Conservation (phyloP, 2,888 invertebrate genomes). For the Heliconius aoede region DNA sequence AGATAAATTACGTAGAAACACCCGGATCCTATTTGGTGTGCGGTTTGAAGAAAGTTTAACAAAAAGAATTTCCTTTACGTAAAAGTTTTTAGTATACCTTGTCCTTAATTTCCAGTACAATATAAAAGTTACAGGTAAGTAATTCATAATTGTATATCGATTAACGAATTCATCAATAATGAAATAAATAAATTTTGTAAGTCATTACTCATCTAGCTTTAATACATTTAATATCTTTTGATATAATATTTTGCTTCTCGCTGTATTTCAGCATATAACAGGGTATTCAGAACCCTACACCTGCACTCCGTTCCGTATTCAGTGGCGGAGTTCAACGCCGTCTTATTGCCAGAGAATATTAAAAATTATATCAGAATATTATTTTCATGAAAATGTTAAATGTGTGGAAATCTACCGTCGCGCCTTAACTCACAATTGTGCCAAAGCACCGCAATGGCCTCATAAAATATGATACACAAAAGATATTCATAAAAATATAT, state of each 20-base stretch:
- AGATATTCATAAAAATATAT: not conserved
- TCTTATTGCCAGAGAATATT: no score
- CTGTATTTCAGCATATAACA: no score
- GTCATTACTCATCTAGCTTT: not conserved
- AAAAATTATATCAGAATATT: no score
- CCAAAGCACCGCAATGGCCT: no score
- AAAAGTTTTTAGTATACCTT: slow-evolving; percentile 17
- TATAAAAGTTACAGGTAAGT: not conserved
- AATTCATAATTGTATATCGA: not conserved
- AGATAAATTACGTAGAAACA: slow-evolving; percentile 43
- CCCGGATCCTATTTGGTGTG: slow-evolving; percentile 41
- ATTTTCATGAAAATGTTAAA: no score
- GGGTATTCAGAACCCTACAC: no score
- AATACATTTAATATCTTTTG: no score
- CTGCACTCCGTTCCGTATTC: no score
- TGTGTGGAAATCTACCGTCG: no score
- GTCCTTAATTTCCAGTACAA: not conserved
- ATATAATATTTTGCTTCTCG: no score
- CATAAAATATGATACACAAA: not conserved
- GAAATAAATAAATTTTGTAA: not conserved
- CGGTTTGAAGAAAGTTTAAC: slow-evolving; percentile 42
- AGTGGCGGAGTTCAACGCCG: no score
- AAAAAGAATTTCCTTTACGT: slow-evolving; percentile 36
- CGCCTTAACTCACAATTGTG: no score
- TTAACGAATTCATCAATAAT: not conserved